These are phyloP conservation scores for Pteronotus mesoamericanus DNA, from an alignment of 2,797 vertebrate genomes.

Conservation along the genomic window DNA sequence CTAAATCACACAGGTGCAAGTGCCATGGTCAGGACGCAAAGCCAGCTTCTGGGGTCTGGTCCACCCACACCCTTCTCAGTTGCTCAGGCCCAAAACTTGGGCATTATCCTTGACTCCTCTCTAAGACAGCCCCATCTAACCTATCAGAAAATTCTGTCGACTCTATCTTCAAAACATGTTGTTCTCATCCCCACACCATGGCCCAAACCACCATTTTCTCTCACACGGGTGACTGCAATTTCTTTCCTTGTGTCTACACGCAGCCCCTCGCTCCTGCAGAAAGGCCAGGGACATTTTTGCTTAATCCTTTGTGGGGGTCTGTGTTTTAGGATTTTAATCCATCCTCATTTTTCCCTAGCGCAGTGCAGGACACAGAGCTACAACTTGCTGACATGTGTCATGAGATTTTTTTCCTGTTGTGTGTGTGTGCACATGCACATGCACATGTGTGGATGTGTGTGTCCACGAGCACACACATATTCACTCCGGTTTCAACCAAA, in stretches of 20 bases:
- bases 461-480: not conserved
- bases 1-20: not conserved
- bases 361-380: not conserved
- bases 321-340: not conserved
- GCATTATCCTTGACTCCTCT: not conserved
- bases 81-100: not conserved
- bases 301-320: not conserved
- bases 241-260: not conserved
- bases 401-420: not conserved
- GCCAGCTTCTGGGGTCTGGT: not conserved
- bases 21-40: not conserved
- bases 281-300: not conserved
- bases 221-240: rapidly evolving
- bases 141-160: not conserved
- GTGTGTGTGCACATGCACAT: rapidly evolving
- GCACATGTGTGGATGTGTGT: rapidly evolving
- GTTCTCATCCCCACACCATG: not conserved
- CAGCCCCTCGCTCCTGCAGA: not conserved
- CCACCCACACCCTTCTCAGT: not conserved
- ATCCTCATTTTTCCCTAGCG: not conserved
- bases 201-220: not conserved
- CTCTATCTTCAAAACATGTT: not conserved
- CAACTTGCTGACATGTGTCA: not conserved
- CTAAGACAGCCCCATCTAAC: not conserved
- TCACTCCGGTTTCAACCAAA: not conserved